Evolutionary conservation across 2,113 vertebrate genomes (phyloP).

Genomic region (Vidua chalybeata): DNA sequence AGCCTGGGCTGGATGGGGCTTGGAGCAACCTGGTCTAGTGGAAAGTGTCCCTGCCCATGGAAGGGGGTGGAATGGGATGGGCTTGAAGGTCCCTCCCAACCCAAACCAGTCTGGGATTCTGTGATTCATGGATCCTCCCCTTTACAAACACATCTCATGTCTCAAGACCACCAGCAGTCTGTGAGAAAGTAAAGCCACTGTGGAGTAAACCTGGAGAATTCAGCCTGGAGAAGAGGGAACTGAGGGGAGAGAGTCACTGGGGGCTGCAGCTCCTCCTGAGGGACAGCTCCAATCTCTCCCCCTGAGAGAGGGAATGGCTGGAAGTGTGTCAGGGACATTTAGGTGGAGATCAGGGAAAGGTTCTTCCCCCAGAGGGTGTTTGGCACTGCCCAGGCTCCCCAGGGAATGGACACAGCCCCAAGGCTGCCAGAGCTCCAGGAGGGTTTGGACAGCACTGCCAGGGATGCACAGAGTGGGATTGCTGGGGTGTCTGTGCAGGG

Average conservation of each 20-base stretch:
- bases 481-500: not conserved
- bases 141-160: not conserved
- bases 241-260: rapidly evolving
- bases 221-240: not conserved
- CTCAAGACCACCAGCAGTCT: not conserved
- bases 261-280: not conserved
- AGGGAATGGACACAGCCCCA: rapidly evolving
- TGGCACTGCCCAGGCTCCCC: rapidly evolving
- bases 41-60: not conserved
- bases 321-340: not conserved
- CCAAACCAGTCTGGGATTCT: not conserved
- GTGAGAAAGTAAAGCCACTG: not conserved
- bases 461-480: not conserved
- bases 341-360: not conserved
- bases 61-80: not conserved
- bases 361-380: not conserved
- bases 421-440: not conserved
- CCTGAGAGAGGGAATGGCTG: not conserved
- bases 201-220: not conserved
- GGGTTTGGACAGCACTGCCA: rapidly evolving
- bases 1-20: not conserved
- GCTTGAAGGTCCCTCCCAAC: not conserved
- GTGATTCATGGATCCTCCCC: not conserved
- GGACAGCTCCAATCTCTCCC: not conserved
- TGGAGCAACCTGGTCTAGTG: not conserved